These are phyloP conservation scores for Malurus elegans DNA, from an alignment of 2,113 vertebrate genomes.

Conservation along the genomic window DNA sequence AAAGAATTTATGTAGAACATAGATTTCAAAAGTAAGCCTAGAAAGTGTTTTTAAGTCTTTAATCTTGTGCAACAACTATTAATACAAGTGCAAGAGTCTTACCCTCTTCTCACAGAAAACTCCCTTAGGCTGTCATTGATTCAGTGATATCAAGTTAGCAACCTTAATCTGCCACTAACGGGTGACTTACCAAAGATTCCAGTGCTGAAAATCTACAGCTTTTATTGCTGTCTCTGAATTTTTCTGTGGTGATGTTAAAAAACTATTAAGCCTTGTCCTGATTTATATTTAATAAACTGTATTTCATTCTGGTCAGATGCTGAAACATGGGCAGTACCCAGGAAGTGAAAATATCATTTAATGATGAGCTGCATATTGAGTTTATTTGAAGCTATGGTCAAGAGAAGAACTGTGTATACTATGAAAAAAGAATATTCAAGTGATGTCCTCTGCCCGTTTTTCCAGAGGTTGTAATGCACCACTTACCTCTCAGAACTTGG, in stretches of 20 bases:
- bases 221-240: not conserved
- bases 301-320: not conserved
- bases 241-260: not conserved
- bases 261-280: not conserved
- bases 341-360: not conserved
- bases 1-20: not conserved
- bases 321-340: not conserved
- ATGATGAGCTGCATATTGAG: not conserved
- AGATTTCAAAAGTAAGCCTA: not conserved
- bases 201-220: not conserved
- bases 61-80: not conserved
- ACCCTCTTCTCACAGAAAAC: not conserved
- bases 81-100: not conserved
- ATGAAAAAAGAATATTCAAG: not conserved
- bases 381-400: not conserved
- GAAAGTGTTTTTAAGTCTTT: not conserved
- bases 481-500: fast-evolving
- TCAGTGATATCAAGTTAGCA: not conserved
- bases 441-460: not conserved
- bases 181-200: not conserved
- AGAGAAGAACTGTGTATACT: not conserved
- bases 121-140: not conserved
- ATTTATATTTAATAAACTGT: not conserved
- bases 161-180: not conserved
- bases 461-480: not conserved